phyloP scores from a whole-genome alignment of 2,888 invertebrate genomes.

The Sinodicranocentrus sp. region DNA sequence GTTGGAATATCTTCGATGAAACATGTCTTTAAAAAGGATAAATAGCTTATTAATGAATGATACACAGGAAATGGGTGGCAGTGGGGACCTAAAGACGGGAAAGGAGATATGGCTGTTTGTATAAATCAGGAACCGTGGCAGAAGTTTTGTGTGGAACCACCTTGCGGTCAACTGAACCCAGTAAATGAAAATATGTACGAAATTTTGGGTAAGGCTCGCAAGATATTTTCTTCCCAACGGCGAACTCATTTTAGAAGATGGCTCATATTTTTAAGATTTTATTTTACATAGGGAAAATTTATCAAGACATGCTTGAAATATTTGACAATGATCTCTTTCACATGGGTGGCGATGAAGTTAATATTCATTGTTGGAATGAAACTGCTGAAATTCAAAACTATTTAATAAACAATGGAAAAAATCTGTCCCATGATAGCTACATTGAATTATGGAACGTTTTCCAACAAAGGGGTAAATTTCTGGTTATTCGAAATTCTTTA shows the following conservation, averaged over 20 bases:
- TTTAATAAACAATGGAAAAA: slow-evolving; percentile 71
- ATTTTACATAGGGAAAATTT: slow-evolving; percentile 81
- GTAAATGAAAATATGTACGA: slow-evolving; percentile 86
- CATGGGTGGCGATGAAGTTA: slow-evolving; percentile 77
- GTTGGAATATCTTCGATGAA: neutral
- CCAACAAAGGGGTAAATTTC: no score
- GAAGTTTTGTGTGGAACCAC: slow-evolving; percentile 87
- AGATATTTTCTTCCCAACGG: neutral
- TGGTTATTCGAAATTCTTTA: slow-evolving; percentile 8
- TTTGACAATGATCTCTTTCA: slow-evolving; percentile 79
- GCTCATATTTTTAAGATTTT: neutral
- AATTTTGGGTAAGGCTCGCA: no score
- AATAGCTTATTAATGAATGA: neutral
- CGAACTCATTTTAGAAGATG: no score
- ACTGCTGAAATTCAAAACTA: slow-evolving; percentile 71
- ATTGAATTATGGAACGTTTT: slow-evolving; percentile 77
- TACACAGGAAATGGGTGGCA: slow-evolving; percentile 76
- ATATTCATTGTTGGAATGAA: slow-evolving; percentile 75
- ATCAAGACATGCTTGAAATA: slow-evolving; percentile 86
- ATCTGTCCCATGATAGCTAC: slow-evolving; percentile 79
- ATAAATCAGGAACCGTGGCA: slow-evolving; percentile 83
- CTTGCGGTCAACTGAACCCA: slow-evolving; percentile 91
- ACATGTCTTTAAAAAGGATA: neutral
- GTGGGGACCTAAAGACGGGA: slow-evolving; percentile 77
- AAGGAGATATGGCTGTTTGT: slow-evolving; percentile 85